Conservation (phyloP, 2,113 vertebrate genomes). For the Pongo pygmaeus region DNA sequence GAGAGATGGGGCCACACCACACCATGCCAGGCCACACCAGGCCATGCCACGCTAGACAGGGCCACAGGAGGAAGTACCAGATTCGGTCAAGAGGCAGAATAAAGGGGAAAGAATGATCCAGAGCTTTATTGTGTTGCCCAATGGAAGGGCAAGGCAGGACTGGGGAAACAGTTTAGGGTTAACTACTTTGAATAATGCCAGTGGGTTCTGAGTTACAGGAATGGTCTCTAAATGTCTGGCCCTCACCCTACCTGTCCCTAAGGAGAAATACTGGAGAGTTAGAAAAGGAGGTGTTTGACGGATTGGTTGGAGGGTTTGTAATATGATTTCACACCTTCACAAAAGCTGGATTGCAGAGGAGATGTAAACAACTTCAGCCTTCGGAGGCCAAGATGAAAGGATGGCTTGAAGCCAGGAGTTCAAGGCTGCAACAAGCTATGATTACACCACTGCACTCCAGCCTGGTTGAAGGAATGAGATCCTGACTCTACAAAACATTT, state of each 20-base stretch:
- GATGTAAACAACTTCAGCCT: background rate
- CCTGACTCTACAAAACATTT: too few relatives aligned
- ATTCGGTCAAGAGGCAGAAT: background rate
- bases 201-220: background rate
- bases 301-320: background rate
- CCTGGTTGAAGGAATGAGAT: too few relatives aligned
- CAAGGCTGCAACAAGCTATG: too few relatives aligned
- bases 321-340: background rate
- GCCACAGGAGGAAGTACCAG: background rate
- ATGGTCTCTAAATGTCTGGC: background rate
- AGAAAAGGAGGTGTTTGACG: background rate
- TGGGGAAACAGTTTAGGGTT: background rate
- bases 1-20: background rate
- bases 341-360: background rate
- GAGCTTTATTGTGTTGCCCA: rapidly evolving
- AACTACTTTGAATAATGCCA: background rate
- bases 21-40: background rate
- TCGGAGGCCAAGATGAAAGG: too few relatives aligned
- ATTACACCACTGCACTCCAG: too few relatives aligned
- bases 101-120: background rate
- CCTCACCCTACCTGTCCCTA: background rate
- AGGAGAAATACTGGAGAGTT: background rate
- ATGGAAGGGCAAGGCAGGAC: background rate
- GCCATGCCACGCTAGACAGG: background rate
- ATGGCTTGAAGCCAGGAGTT: too few relatives aligned